Percentiles rank a stretch among this genome's conserved stretches.
Conservation (phyloP, 1,140 invertebrate species). For the Diachasma alloeum region DNA sequence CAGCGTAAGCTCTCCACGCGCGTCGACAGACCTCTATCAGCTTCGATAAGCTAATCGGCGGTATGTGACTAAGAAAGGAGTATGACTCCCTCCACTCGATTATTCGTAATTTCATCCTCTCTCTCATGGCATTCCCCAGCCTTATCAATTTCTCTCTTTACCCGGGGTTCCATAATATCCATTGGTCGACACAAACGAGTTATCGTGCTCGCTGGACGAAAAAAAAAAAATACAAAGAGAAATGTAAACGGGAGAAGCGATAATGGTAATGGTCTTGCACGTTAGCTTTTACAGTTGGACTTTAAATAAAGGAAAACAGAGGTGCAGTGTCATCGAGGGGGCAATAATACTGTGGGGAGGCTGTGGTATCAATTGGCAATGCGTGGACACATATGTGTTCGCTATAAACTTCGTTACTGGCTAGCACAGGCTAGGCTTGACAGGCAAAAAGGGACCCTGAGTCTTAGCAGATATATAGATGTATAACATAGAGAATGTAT, state of each 20-base stretch:
- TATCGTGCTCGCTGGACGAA: background rate
- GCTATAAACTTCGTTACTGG: background rate
- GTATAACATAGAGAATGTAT: constrained; percentile 28
- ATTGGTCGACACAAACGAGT: background rate
- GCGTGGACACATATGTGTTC: background rate
- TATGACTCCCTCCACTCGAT: background rate
- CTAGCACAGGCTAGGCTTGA: background rate
- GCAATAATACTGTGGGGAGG: background rate
- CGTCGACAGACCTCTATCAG: background rate
- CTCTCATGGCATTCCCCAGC: background rate
- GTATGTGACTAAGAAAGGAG: background rate
- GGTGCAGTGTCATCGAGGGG: background rate
- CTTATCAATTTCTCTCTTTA: background rate
- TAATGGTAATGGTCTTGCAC: constrained; percentile 12
- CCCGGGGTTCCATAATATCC: background rate
- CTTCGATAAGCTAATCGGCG: background rate
- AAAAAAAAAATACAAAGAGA: background rate
- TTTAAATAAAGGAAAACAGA: background rate
- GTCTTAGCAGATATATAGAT: background rate
- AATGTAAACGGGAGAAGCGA: constrained; percentile 8
- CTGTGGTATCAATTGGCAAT: background rate
- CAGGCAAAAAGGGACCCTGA: background rate
- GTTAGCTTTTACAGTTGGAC: background rate
- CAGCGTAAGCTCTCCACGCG: background rate
- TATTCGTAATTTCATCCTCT: background rate